Percentiles rank a stretch among this genome's conserved stretches.
phyloP scores from a whole-genome alignment of 2,113 vertebrate species.

The Ceratotherium simum region DNA sequence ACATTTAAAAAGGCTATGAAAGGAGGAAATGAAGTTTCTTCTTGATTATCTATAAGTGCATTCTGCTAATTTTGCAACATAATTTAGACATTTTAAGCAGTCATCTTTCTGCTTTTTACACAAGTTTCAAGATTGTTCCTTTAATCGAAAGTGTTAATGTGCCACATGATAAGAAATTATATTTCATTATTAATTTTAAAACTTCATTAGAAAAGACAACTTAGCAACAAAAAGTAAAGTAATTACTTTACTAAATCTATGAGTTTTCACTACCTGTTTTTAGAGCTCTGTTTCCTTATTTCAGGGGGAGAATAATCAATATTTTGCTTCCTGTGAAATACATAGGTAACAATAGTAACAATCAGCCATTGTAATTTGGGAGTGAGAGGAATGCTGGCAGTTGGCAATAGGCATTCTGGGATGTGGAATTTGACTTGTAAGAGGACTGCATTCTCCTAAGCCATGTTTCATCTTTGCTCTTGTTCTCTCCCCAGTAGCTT shows the following conservation, averaged over 20 bases:
- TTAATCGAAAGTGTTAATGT: neutral
- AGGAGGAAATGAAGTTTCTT: neutral
- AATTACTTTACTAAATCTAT: neutral
- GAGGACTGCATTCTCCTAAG: neutral
- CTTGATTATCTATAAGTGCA: neutral
- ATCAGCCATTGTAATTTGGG: neutral
- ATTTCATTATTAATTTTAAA: neutral
- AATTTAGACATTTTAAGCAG: neutral
- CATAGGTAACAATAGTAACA: neutral
- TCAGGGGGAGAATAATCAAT: neutral
- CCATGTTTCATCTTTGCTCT: neutral
- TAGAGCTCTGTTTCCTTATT: neutral
- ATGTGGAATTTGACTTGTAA: neutral
- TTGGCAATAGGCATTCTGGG: neutral
- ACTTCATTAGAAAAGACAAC: neutral
- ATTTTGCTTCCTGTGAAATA: neutral
- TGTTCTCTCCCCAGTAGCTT: constrained; percentile 48
- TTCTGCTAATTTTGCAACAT: neutral
- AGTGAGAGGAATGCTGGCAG: neutral
- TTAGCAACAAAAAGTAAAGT: neutral
- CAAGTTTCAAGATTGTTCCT: neutral
- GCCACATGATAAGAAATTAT: neutral
- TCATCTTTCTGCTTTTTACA: neutral
- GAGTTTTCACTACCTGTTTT: neutral
- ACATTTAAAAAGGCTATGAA: neutral